Evolutionary conservation across 1,140 invertebrate species (phyloP).

Genomic region (Cyphomyrmex costatus): DNA sequence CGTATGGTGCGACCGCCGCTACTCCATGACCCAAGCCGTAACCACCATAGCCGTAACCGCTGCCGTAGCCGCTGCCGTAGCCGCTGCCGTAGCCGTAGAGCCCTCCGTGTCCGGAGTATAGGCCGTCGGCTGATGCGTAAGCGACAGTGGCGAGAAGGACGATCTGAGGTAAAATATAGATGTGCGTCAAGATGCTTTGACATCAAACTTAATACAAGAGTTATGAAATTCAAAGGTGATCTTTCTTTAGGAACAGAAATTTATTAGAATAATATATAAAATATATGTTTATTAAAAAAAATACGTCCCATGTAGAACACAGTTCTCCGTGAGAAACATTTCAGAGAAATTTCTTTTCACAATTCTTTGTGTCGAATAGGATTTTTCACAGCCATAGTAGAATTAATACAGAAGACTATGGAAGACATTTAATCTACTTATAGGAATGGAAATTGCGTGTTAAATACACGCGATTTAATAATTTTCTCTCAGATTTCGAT

Average conservation of each 20-base stretch:
- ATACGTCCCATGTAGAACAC: too few species aligned
- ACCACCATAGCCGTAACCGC: conserved; percentile 65
- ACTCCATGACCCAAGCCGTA: conserved; percentile 64
- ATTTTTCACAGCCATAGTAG: too few species aligned
- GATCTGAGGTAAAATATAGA: conserved; percentile 71
- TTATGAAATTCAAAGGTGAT: neutral
- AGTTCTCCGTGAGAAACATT: too few species aligned
- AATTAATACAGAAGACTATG: too few species aligned
- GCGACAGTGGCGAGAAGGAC: conserved; percentile 79
- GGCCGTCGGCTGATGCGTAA: conserved; percentile 78
- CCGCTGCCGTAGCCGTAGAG: conserved; percentile 78
- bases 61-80: conserved; percentile 77
- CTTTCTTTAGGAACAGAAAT: neutral
- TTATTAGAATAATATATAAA: too few species aligned
- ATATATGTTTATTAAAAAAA: too few species aligned
- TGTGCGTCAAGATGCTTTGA: neutral
- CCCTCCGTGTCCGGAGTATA: conserved; percentile 76
- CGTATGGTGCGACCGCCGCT: conserved; percentile 64
- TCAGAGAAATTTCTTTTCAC: too few species aligned
- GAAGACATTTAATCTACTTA: neutral
- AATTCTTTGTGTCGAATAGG: too few species aligned
- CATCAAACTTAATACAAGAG: neutral
- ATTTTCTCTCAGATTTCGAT: neutral
- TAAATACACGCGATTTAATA: neutral
- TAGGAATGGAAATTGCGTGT: neutral